phyloP scores from a whole-genome alignment of 2,113 vertebrate genomes.

The Passer montanus region DNA sequence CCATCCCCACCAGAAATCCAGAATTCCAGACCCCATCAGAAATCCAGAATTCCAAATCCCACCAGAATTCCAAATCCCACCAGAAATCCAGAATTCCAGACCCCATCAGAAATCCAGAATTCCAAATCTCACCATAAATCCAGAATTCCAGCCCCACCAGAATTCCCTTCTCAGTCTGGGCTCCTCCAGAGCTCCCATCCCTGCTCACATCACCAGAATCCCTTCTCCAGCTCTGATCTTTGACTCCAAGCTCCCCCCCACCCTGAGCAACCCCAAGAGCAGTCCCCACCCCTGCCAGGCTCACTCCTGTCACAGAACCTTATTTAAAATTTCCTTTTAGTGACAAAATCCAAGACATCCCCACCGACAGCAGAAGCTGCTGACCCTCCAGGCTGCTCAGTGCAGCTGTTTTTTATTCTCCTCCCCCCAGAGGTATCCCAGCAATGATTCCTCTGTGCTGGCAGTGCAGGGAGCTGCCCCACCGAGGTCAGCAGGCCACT shows the following conservation, averaged over 20 bases:
- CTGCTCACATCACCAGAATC: neutral
- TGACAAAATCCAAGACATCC: neutral
- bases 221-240: neutral
- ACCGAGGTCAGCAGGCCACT: conserved; percentile 33
- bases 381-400: neutral
- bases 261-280: too few relatives aligned
- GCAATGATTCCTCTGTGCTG: neutral
- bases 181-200: neutral
- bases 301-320: neutral
- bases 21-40: too few relatives aligned
- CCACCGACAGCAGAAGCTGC: neutral
- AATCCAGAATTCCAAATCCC: too few relatives aligned
- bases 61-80: too few relatives aligned
- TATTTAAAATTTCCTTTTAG: neutral
- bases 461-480: neutral
- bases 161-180: neutral
- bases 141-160: too few relatives aligned
- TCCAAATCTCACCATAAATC: too few relatives aligned
- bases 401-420: neutral
- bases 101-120: too few relatives aligned
- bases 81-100: too few relatives aligned
- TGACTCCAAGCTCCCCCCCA: neutral
- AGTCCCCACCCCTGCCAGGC: neutral
- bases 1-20: neutral
- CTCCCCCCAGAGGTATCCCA: neutral